Evolutionary conservation across 2,888 invertebrate species (phyloP), one percentile per base, ranked within the genome.

Genomic region (Epirrhoe alternata): DNA sequence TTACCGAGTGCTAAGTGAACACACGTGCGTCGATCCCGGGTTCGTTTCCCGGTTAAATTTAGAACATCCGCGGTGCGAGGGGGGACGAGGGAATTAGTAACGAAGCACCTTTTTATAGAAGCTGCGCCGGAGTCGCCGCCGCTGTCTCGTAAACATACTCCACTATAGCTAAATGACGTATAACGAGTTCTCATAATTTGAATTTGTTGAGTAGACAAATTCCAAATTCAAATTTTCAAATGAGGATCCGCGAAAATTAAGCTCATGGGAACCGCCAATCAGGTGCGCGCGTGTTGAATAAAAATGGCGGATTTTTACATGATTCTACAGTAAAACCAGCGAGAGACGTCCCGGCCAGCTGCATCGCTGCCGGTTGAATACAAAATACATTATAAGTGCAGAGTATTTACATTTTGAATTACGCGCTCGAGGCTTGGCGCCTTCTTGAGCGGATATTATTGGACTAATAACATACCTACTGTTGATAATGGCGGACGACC

Each of bases 361-460:
- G 87, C 86, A 85, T 77, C 76, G 79, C 72, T 84, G 87, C 81
- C 79, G 74, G 77, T 82, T 85, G 92, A 92, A 92, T 93, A 93
- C 92, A 85, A 91, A 92, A 88, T 86, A 85, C 81, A 85, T 87
- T 89, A 87, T 89, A 89, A 90, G 87, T 90, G 89, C 90, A 87
- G 80, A 86, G 82, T 87, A 93, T 92, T 93, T 90, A 89, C 92
- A 92, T 92, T 90, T 90, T 87, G 92, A 91, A 92, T 92, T 92
- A 89, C 90, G 86, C 87, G 90, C 85, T 84, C 83, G 83, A 71
- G 84, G 83, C 81, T 77, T 77, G 84, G 84, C 81, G 82, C 82
- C 81, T 80, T 72, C 73, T 69, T 64, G 65, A 75, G 77, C 76
- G 74, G 69, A 64, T 58, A 64, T 73, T 74, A 69, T 70, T 65